These are phyloP conservation scores for Euleptes europaea DNA, from an alignment of 2,113 vertebrate genomes.

Conservation along the genomic window DNA sequence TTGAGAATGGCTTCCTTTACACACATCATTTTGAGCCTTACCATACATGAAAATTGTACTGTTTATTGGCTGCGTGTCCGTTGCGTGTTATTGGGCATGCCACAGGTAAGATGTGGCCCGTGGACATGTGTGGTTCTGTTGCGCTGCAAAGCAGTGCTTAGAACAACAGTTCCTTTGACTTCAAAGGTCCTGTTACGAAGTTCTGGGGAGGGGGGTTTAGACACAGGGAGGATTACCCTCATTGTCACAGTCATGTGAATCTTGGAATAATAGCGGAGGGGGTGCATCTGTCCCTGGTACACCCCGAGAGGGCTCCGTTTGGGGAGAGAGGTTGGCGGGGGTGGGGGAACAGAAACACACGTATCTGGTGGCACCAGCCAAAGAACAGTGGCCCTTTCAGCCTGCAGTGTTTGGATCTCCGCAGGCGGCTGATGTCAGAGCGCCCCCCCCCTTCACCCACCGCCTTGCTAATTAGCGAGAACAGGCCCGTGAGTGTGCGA, in stretches of 20 bases:
- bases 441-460: conserved; percentile 22
- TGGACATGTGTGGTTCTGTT: neutral
- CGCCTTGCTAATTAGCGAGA: conserved; percentile 57
- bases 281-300: conserved; percentile 21
- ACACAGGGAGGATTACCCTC: neutral
- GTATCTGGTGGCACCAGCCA: conserved; percentile 20
- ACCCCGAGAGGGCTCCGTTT: neutral
- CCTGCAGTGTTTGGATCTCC: neutral
- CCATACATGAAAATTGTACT: too few species aligned
- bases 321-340: too few species aligned
- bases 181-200: neutral
- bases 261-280: conserved; percentile 41
- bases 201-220: neutral
- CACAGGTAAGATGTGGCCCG: neutral
- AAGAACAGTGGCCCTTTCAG: conserved; percentile 28
- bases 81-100: neutral
- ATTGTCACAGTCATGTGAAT: neutral
- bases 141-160: too few species aligned
- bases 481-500: conserved; percentile 66
- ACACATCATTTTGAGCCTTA: rapidly evolving
- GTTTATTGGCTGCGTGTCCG: too few species aligned
- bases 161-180: neutral
- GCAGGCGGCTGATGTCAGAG: conserved; percentile 12
- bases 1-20: too few species aligned
- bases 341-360: conserved; percentile 7